Conservation (phyloP, 2,113 vertebrate species). For the Sebastes fasciatus region DNA sequence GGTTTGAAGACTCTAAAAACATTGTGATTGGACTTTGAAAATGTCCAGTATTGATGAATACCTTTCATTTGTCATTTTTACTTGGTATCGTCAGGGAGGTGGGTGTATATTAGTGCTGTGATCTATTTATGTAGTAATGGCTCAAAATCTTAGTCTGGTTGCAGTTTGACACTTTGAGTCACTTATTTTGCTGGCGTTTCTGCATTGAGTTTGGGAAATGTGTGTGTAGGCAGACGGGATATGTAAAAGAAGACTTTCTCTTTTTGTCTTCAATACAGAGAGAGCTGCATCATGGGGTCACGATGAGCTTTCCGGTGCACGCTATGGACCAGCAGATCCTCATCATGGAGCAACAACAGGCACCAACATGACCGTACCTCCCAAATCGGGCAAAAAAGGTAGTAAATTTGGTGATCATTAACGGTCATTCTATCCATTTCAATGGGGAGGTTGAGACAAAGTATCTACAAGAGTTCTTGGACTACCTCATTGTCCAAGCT, state of each 20-base stretch:
- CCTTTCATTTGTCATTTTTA: too few relatives aligned
- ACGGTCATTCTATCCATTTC: not conserved
- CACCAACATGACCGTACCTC: not conserved
- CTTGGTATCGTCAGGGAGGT: not conserved
- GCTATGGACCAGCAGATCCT: not conserved
- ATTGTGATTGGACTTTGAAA: not conserved
- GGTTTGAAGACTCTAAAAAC: not conserved
- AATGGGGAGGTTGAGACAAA: not conserved
- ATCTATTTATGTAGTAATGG: too few relatives aligned
- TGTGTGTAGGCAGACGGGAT: not conserved
- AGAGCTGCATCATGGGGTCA: not conserved
- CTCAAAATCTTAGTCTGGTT: not conserved
- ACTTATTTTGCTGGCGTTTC: not conserved
- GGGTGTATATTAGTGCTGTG: not conserved
- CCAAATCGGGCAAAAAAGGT: conserved; percentile 37
- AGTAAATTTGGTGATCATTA: not conserved
- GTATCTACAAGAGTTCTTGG: not conserved
- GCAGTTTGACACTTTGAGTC: not conserved
- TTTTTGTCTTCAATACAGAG: conserved; percentile 17
- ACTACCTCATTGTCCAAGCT: not conserved
- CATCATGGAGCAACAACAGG: not conserved
- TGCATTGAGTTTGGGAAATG: not conserved
- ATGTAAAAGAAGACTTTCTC: too few relatives aligned
- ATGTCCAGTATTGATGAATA: not conserved
- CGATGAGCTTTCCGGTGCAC: not conserved